A percentile compares a stretch with the other conserved stretches of the same genome.
Conservation (phyloP, 1,140 invertebrate species). For the Hycleus phaleratus region DNA sequence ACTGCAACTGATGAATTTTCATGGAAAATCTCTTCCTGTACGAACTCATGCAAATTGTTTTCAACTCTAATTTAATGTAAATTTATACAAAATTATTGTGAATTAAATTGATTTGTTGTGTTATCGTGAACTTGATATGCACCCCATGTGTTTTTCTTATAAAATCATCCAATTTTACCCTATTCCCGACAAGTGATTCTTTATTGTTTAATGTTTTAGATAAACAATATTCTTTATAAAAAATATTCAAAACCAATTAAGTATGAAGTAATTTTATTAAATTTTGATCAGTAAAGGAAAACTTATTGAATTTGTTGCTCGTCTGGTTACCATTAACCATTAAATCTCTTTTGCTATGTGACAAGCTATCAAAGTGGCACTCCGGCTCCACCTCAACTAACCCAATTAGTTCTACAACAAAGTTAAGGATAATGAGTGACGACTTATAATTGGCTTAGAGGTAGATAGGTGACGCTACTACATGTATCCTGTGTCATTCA, state of each 20-base stretch:
- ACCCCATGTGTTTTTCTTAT: too few species aligned
- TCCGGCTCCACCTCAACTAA: slow-evolving; percentile 13
- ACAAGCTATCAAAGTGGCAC: neutral
- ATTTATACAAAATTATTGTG: slow-evolving; percentile 29
- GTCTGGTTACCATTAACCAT: too few species aligned
- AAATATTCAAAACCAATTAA: too few species aligned
- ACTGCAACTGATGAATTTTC: slow-evolving; percentile 26
- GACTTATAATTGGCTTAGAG: slow-evolving; percentile 38
- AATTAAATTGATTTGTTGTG: slow-evolving; percentile 14
- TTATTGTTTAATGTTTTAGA: too few species aligned
- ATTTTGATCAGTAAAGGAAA: too few species aligned
- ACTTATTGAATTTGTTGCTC: too few species aligned
- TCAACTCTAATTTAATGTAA: slow-evolving; percentile 18
- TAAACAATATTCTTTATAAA: too few species aligned
- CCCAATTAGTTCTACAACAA: slow-evolving; percentile 30
- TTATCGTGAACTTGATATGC: neutral
- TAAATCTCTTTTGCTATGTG: neutral
- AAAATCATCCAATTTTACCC: too few species aligned
- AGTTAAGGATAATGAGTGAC: slow-evolving; percentile 38
- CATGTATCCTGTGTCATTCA: slow-evolving; percentile 34
- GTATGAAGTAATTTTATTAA: too few species aligned
- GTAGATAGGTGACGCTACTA: slow-evolving; percentile 36
- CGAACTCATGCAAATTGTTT: slow-evolving; percentile 22
- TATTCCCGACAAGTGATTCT: too few species aligned
- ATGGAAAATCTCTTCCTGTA: slow-evolving; percentile 18